Evolutionary conservation across 2,888 invertebrate species (phyloP).

Genomic region (Eupsilia transversa): DNA sequence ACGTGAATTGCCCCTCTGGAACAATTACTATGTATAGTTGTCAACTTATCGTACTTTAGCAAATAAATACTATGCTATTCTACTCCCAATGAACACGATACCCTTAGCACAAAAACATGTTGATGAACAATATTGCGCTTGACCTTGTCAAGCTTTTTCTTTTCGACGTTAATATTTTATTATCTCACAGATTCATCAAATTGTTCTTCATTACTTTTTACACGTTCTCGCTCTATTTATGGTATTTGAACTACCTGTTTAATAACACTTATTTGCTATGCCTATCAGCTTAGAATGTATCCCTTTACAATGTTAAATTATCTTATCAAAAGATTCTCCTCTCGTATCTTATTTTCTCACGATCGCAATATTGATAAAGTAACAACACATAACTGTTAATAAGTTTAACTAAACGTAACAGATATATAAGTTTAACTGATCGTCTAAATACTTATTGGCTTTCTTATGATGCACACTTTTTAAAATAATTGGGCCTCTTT

Average conservation of each 20-base stretch:
- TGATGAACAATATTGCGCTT: background rate
- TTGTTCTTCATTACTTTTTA: background rate
- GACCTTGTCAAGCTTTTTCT: background rate
- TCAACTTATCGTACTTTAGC: too few species aligned
- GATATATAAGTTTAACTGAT: too few species aligned
- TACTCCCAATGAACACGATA: too few species aligned
- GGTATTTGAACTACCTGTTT: background rate
- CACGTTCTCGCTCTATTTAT: background rate
- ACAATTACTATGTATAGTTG: too few species aligned
- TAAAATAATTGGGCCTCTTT: too few species aligned
- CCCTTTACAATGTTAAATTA: background rate
- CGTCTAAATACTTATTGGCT: too few species aligned
- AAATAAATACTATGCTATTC: too few species aligned
- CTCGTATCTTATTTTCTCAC: conserved; percentile 49
- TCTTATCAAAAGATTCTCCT: conserved; percentile 30
- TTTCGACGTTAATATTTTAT: background rate
- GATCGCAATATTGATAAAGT: conserved; percentile 23
- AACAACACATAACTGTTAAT: background rate
- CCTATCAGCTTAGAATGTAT: conserved; percentile 6
- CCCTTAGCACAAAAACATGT: too few species aligned
- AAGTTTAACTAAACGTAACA: too few species aligned
- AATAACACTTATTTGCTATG: conserved; percentile 1
- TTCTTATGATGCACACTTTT: too few species aligned
- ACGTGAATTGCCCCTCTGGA: too few species aligned
- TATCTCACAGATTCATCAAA: background rate